Evolutionary conservation across 1,140 invertebrate genomes (phyloP), one percentile per base, ranked within the genome.

Genomic region (Maniola jurtina): DNA sequence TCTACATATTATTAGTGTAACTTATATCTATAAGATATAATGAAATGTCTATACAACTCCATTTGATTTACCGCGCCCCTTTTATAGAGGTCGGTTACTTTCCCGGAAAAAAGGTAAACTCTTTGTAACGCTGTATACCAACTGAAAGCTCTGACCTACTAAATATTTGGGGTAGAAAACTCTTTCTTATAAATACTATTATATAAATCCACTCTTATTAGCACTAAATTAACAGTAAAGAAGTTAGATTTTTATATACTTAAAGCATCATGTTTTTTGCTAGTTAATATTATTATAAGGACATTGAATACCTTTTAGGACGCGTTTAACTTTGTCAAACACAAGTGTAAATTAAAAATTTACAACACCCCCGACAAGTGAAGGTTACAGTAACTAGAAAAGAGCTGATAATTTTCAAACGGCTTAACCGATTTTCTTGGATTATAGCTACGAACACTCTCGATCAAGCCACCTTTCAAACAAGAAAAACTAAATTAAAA

Each of bases 141-240:
- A 42, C 40, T 42, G 13, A 8, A 13, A 45, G 42, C 42, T 45
- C 42, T 45, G 42, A 45, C 42, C 42, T 13, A 45, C 10, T 45
- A 45, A 45, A 45, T 45, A 45, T 45, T 45, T 45, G 42, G 42
- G 42, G 42, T n/a, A 13, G 42, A 45, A 25, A 45, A 45, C 42
- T 45, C 42, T 45, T 45, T 45, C 42, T 45, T 45, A 45, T 11
- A 13, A 45, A 11, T 11, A 45, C 5, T 45, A 45, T 45, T 45
- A 45, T 45, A 45, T 5, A 0, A 45, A n/a, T n/a, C 25, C 1
- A 25, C 25, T 25, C 25, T 45, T 45, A 45, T 45, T 11, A 45
- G 42, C 5, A 11, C 10, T 45, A n/a, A n/a, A n/a, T n/a, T n/a
- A n/a, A n/a, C n/a, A 45, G 42, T 45, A 45, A 45, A 45, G 9